Conservation (phyloP, 1,140 invertebrate genomes). For the Proales similis region DNA sequence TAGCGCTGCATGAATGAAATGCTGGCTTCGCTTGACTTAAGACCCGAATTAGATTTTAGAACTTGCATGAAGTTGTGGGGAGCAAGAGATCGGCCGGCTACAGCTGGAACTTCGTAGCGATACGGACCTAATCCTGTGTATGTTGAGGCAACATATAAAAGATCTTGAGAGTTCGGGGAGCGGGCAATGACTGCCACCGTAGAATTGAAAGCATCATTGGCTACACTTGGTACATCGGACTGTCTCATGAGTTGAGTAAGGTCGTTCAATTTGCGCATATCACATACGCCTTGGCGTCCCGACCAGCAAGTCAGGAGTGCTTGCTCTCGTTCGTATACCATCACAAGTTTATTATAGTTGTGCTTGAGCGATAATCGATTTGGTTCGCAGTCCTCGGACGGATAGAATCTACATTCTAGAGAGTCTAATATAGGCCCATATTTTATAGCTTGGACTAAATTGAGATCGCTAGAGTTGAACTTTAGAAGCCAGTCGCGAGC, state of each 20-base stretch:
- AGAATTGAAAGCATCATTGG: slow-evolving; percentile 4
- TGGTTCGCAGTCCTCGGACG: slow-evolving; percentile 5
- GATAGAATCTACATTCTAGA: slow-evolving; percentile 4
- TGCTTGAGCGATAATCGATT: background rate
- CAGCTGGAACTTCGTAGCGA: slow-evolving; percentile 4
- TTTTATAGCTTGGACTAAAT: slow-evolving; percentile 17
- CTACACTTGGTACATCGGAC: background rate
- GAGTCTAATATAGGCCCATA: slow-evolving; percentile 28
- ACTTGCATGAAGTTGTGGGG: slow-evolving; percentile 7
- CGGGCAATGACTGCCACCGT: slow-evolving; percentile 11
- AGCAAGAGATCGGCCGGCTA: slow-evolving; percentile 3
- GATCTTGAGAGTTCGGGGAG: slow-evolving; percentile 10
- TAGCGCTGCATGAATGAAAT: slow-evolving; percentile 25
- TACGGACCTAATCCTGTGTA: slow-evolving; percentile 17
- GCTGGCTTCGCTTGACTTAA: slow-evolving; percentile 33
- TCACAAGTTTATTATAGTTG: slow-evolving; percentile 27
- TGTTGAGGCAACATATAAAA: slow-evolving; percentile 17
- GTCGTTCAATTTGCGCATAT: slow-evolving; percentile 23
- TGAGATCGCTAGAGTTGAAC: background rate
- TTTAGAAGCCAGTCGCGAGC: slow-evolving; percentile 31
- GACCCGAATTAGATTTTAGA: background rate
- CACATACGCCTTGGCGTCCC: slow-evolving; percentile 5
- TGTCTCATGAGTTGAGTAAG: background rate
- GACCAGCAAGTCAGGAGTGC: slow-evolving; percentile 8
- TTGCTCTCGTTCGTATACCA: background rate